A percentile compares a stretch with the other conserved stretches of the same genome.
These are phyloP conservation scores for Micromesistius poutassou DNA, from an alignment of 2,797 vertebrate genomes.

Conservation along the genomic window DNA sequence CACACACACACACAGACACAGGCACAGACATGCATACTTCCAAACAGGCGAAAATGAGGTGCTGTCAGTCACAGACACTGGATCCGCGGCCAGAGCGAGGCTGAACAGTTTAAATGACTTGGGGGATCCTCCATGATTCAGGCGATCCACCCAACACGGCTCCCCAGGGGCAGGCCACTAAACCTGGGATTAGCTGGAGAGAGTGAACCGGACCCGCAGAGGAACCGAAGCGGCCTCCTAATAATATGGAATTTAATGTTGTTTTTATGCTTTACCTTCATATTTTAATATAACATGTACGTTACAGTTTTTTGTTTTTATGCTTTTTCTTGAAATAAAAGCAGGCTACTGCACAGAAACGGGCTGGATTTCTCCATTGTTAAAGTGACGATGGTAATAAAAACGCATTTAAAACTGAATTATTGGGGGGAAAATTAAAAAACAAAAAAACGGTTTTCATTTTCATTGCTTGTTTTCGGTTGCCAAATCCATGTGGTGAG, in stretches of 20 bases:
- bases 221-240: constrained; percentile 30
- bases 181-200: constrained; percentile 22
- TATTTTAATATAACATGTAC: constrained; percentile 42
- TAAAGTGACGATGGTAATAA: neutral
- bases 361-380: neutral
- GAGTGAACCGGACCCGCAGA: constrained; percentile 49
- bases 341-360: neutral
- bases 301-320: neutral
- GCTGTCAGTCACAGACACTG: constrained; percentile 62
- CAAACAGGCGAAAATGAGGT: constrained; percentile 37
- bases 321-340: neutral
- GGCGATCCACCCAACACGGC: constrained; percentile 39
- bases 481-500: neutral
- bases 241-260: neutral
- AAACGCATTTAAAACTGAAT: neutral
- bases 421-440: neutral
- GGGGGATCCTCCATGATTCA: constrained; percentile 38
- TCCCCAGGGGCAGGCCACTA: constrained; percentile 38
- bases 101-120: constrained; percentile 31
- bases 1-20: constrained; percentile 7
- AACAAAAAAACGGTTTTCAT: neutral
- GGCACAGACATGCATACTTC: constrained; percentile 3
- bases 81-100: constrained; percentile 42
- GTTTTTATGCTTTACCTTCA: constrained; percentile 45
- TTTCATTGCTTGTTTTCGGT: neutral